Conservation (phyloP, 1,140 invertebrate species). For the Drosophila chauvacae region DNA sequence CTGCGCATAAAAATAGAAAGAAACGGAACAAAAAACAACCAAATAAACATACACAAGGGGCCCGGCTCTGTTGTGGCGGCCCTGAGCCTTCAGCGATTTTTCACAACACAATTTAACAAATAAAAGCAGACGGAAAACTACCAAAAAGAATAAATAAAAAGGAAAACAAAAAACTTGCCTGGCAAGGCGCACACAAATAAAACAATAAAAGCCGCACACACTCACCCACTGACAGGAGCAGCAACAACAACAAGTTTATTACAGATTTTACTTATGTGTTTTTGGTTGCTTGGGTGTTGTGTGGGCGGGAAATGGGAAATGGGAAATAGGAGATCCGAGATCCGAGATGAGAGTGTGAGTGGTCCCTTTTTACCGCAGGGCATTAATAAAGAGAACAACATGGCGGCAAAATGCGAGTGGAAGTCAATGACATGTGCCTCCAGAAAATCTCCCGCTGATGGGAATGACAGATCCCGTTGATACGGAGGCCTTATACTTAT, state of each 20-base stretch:
- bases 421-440: conserved; percentile 50
- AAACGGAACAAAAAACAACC: conserved; percentile 31
- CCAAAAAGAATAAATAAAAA: conserved; percentile 39
- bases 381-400: conserved; percentile 74
- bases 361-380: conserved; percentile 56
- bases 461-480: conserved; percentile 31
- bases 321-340: not conserved
- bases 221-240: conserved; percentile 25
- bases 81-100: conserved; percentile 72
- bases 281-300: conserved; percentile 48
- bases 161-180: conserved; percentile 71
- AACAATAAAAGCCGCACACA: conserved; percentile 73
- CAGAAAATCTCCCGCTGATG: conserved; percentile 42
- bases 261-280: conserved; percentile 82
- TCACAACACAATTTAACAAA: conserved; percentile 82
- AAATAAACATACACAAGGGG: conserved; percentile 56
- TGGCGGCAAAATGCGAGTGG: conserved; percentile 35
- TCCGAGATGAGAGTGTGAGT: conserved; percentile 2
- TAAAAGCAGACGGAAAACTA: conserved; percentile 64
- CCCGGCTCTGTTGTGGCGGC: conserved; percentile 40
- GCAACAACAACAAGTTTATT: conserved; percentile 72
- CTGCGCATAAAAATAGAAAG: conserved; percentile 20
- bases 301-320: not conserved
- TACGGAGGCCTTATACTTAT: conserved; percentile 20
- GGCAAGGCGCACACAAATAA: conserved; percentile 68